phyloP scores from a whole-genome alignment of 2,888 invertebrate species.

The Cactoblastis cactorum region DNA sequence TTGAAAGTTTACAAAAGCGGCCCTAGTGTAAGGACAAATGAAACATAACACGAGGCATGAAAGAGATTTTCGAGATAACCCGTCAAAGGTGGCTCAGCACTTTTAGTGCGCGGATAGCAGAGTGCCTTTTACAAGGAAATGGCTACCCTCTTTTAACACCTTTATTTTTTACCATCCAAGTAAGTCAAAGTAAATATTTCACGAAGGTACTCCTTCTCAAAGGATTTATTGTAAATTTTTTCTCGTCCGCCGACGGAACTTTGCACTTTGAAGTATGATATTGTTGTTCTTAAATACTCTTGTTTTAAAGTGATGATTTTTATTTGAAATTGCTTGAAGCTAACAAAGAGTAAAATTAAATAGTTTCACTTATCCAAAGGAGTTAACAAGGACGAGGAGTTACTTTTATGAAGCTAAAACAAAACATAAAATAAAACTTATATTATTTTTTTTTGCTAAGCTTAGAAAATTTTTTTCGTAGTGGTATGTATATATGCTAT shows the following conservation, averaged over 20 bases:
- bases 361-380: too few species aligned
- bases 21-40: not conserved
- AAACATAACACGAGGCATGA: conserved; percentile 29
- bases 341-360: too few species aligned
- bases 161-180: conserved; percentile 31
- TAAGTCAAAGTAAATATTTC: conserved; percentile 10
- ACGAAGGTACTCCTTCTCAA: conserved; percentile 1
- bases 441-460: too few species aligned
- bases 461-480: too few species aligned
- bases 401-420: too few species aligned
- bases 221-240: conserved; percentile 7
- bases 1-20: not conserved
- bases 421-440: too few species aligned
- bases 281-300: not conserved
- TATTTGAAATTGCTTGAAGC: not conserved
- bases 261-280: not conserved
- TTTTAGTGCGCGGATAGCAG: conserved; percentile 35
- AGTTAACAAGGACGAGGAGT: too few species aligned
- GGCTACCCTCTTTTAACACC: conserved; percentile 36
- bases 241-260: not conserved
- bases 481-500: too few species aligned
- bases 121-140: conserved; percentile 44
- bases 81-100: conserved; percentile 44
- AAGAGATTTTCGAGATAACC: conserved; percentile 53
- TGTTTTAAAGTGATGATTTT: not conserved